These are phyloP conservation scores for Acanthopleura granulata DNA, from an alignment of 2,888 invertebrate species.

Conservation along the genomic window DNA sequence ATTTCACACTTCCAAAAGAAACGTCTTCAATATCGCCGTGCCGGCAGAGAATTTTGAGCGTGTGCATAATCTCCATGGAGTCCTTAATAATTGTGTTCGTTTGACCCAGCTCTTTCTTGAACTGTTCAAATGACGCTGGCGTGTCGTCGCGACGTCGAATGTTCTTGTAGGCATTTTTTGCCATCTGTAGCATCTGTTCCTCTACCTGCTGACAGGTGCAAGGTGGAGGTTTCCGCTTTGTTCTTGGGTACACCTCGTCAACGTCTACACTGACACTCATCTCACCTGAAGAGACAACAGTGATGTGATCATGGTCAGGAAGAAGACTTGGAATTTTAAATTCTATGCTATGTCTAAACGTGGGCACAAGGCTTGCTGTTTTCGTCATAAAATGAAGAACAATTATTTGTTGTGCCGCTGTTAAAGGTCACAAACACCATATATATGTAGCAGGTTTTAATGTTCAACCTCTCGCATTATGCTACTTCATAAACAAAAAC, in stretches of 20 bases:
- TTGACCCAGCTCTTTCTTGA: slow-evolving; percentile 44
- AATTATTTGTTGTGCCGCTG: no score
- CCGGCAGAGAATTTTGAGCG: slow-evolving; percentile 45
- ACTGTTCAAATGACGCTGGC: slow-evolving; percentile 47
- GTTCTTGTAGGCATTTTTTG: slow-evolving; percentile 39
- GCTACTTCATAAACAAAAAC: no score
- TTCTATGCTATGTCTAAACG: no score
- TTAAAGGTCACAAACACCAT: no score
- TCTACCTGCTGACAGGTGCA: slow-evolving; percentile 48
- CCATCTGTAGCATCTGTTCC: slow-evolving; percentile 44
- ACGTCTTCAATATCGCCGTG: slow-evolving; percentile 42
- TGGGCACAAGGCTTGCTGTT: no score
- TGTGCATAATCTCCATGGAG: slow-evolving; percentile 45
- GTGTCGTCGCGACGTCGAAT: slow-evolving; percentile 41
- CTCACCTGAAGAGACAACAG: slow-evolving; percentile 35
- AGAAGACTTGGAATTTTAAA: no score
- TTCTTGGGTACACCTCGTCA: slow-evolving; percentile 34
- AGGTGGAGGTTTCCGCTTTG: slow-evolving; percentile 26
- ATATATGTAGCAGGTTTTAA: no score
- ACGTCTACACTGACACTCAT: slow-evolving; percentile 45
- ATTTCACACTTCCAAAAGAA: slow-evolving; percentile 41
- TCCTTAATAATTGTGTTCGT: slow-evolving; percentile 44
- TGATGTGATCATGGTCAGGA: neutral
- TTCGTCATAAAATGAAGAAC: no score
- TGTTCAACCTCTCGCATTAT: no score